These are phyloP conservation scores for Stenodera caucasica DNA, from an alignment of 2,888 invertebrate species.

Conservation along the genomic window DNA sequence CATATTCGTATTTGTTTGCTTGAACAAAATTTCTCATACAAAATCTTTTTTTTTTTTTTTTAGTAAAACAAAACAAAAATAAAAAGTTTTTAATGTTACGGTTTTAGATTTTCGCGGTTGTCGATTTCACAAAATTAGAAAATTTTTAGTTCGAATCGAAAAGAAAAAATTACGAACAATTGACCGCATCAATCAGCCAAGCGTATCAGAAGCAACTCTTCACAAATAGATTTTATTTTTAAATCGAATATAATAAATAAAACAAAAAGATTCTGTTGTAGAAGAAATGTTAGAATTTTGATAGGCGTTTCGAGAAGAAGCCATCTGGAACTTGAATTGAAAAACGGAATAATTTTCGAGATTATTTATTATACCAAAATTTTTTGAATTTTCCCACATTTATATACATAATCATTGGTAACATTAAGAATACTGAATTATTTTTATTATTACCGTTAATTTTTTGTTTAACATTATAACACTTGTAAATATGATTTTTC, in stretches of 20 bases:
- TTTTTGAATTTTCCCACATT: constrained; percentile 39
- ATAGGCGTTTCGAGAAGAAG: not conserved
- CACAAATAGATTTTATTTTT: not conserved
- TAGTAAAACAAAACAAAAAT: not conserved
- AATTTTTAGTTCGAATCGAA: not conserved
- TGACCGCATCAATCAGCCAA: constrained; percentile 6
- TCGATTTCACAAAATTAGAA: not conserved
- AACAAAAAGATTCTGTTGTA: not conserved
- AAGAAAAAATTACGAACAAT: not conserved
- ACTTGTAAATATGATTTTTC: constrained; percentile 25
- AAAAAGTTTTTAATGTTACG: not conserved
- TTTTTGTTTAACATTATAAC: constrained; percentile 21
- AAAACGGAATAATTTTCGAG: not conserved
- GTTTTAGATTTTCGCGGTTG: not conserved
- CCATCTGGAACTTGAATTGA: not conserved
- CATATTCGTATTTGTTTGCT: too few relatives aligned
- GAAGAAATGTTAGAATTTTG: not conserved
- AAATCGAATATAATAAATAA: not conserved
- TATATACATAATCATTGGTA: constrained; percentile 49
- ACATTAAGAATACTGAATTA: constrained; percentile 56
- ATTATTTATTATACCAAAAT: constrained; percentile 47
- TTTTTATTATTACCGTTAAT: constrained; percentile 43
- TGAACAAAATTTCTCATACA: not conserved
- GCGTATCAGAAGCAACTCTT: not conserved
- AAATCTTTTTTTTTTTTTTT: too few relatives aligned